Percentiles rank a stretch among this genome's conserved stretches.
These are phyloP conservation scores for Oasisia sp. DNA, from an alignment of 2,888 invertebrate genomes.

Conservation along the genomic window DNA sequence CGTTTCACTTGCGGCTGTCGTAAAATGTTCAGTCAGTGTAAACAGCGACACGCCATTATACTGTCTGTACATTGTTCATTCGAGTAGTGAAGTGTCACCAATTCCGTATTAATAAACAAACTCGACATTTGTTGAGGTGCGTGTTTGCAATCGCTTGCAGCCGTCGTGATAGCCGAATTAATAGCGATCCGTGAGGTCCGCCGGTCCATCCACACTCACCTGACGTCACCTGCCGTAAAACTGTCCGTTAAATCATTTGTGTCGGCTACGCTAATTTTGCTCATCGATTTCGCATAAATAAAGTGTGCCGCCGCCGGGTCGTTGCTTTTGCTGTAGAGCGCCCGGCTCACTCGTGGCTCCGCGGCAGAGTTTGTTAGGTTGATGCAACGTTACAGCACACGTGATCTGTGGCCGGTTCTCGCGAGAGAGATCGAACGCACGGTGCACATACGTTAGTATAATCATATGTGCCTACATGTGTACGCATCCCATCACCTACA, in stretches of 20 bases:
- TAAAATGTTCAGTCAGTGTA: neutral
- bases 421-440: neutral
- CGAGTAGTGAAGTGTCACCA: neutral
- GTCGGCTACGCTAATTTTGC: neutral
- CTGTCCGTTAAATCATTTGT: neutral
- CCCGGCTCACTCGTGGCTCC: neutral
- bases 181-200: neutral
- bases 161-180: neutral
- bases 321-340: neutral
- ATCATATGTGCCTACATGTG: too few relatives aligned
- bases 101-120: neutral
- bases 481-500: neutral
- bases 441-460: too few relatives aligned
- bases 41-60: neutral
- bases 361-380: neutral
- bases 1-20: neutral
- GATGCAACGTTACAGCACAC: neutral
- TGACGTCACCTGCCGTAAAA: constrained; percentile 1
- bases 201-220: neutral
- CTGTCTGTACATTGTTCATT: neutral
- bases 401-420: neutral
- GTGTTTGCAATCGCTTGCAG: neutral
- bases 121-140: neutral
- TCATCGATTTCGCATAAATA: constrained; percentile 17
- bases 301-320: neutral